Evolutionary conservation across 2,113 vertebrate genomes (phyloP), one percentile per base, ranked within the genome.

Genomic region (Myxocyprinus asiaticus): DNA sequence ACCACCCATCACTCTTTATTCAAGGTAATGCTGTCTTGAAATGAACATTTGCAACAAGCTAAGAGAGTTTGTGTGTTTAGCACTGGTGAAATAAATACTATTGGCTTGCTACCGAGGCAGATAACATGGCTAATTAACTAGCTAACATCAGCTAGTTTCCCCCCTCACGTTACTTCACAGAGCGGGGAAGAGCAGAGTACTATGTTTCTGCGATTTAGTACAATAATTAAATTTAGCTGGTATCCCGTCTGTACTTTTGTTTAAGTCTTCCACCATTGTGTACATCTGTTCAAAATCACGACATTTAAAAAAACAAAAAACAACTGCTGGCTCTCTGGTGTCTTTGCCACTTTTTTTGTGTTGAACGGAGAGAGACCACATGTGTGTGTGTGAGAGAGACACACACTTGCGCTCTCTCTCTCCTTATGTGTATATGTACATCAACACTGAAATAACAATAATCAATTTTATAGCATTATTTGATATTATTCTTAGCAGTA

Each of bases 101-200:
- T 11, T 64, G 22, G 47, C 43, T 65, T 65, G 11, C 63, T 45
- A 66, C 43, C 11, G 12, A 45, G 63, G 63, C 43, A 65, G 42
- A 65, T 44, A 44, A 44, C 42, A n/a, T 65, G 63, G 63, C 62
- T 44, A 65, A 65, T 44, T 44, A 65, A 65, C 62, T 64, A 44
- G 62, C 63, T 44, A 44, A 43, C 33, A 44, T 44, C 33, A 65
- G 4, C 42, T 14, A 65, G 33, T 65, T 65, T 44, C 33, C 63
- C 9, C 17, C 17, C 9, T 63, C 11, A 14, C 11, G 11, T 65
- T 44, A 44, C 42, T 64, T 64, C 42, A 45, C 62, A 63, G 33
- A 64, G 62, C 5, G 4, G 9, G 59, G 17, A 33, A 22, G 9
- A 63, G 5, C 22, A 33, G 22, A 33, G 22, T 33, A 33, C 22